Conservation (phyloP, 2,888 invertebrate genomes). For the Tineola bisselliella region DNA sequence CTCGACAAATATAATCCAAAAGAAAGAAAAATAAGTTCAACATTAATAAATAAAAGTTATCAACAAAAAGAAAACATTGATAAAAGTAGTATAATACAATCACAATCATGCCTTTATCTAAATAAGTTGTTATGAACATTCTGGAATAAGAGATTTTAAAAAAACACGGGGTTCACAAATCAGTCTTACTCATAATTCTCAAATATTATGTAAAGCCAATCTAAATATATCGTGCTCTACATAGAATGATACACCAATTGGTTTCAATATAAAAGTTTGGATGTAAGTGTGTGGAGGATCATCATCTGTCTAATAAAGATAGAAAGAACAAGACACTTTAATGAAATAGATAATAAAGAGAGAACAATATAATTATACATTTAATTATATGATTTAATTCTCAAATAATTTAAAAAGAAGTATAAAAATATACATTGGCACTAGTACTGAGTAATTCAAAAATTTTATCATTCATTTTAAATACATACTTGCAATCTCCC, state of each 20-base stretch:
- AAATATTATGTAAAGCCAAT: constrained; percentile 85
- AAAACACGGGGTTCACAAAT: no score
- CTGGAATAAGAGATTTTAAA: not conserved
- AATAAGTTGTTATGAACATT: no score
- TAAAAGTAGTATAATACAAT: not conserved
- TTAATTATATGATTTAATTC: no score
- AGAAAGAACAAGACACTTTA: no score
- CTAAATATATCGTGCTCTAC: constrained; percentile 96
- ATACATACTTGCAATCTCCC: constrained; percentile 91
- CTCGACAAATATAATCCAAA: no score
- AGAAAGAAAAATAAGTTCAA: no score
- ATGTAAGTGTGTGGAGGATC: constrained; percentile 94
- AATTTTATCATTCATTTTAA: not conserved
- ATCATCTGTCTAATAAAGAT: constrained; percentile 89
- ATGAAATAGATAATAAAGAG: not conserved
- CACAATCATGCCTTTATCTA: not conserved
- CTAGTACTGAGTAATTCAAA: not conserved
- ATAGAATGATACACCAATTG: constrained; percentile 87
- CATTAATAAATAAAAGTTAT: no score
- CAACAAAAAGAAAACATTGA: no score
- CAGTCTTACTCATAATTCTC: constrained; percentile 21
- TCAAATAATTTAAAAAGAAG: no score
- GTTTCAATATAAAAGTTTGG: constrained; percentile 94
- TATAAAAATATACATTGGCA: no score
- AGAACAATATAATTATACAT: no score